Evolutionary conservation across 2,888 invertebrate species (phyloP).

Genomic region (Pandemis cinnamomeana): DNA sequence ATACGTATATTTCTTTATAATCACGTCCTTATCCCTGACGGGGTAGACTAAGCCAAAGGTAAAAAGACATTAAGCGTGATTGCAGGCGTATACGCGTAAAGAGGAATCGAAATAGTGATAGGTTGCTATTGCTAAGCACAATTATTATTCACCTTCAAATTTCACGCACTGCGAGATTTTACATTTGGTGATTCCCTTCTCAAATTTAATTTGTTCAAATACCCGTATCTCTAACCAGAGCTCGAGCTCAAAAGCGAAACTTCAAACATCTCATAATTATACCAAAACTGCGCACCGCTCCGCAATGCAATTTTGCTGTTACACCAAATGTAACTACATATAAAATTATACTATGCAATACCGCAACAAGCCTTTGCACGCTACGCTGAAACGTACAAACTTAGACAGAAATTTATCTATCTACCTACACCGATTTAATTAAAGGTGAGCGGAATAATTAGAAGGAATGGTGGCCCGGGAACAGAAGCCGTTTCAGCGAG

Average conservation of each 20-base stretch:
- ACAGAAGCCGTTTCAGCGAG: constrained; percentile 49
- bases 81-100: no score
- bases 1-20: no score
- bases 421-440: constrained; percentile 69
- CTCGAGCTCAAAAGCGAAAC: not conserved
- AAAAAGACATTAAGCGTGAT: no score
- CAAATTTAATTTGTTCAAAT: not conserved
- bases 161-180: not conserved
- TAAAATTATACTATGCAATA: constrained; percentile 26
- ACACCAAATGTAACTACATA: constrained; percentile 16
- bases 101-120: no score
- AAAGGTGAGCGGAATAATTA: constrained; percentile 64
- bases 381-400: constrained; percentile 27
- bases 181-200: not conserved
- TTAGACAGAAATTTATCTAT: constrained; percentile 68
- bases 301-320: constrained; percentile 23
- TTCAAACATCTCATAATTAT: constrained; percentile 6
- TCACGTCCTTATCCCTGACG: no score
- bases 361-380: constrained; percentile 22
- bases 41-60: no score
- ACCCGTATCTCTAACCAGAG: not conserved
- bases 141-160: not conserved
- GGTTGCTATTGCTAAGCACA: no score
- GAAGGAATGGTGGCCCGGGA: constrained; percentile 53
- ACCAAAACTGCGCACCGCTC: not conserved